A percentile compares a stretch with the other conserved stretches of the same genome.
These are phyloP conservation scores for Dendrolimus pini DNA, from an alignment of 2,888 invertebrate species.

Conservation along the genomic window DNA sequence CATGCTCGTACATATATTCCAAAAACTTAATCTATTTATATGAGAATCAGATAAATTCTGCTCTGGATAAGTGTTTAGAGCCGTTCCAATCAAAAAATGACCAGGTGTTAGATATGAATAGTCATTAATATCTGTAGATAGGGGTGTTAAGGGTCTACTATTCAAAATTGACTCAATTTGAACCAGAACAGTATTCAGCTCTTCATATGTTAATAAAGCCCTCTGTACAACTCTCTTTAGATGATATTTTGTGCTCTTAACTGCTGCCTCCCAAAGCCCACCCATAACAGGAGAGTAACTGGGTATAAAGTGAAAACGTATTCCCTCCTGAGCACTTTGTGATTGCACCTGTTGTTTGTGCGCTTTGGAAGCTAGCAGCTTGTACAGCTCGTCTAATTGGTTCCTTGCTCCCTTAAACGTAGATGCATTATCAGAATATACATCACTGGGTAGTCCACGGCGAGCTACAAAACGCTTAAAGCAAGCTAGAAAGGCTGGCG, in stretches of 20 bases:
- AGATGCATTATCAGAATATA: constrained; percentile 8
- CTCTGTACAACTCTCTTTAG: neutral
- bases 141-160: constrained; percentile 6
- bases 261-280: constrained; percentile 4
- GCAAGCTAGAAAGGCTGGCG: constrained; percentile 13
- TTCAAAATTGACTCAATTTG: constrained; percentile 8
- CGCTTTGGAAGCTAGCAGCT: constrained; percentile 4
- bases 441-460: constrained; percentile 5
- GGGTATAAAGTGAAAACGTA: too few relatives aligned
- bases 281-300: neutral
- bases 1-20: too few relatives aligned
- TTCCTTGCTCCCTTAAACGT: constrained; percentile 6
- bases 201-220: constrained; percentile 4
- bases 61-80: neutral
- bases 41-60: neutral
- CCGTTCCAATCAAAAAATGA: constrained; percentile 9
- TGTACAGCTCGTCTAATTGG: constrained; percentile 3
- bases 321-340: too few relatives aligned
- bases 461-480: constrained; percentile 12
- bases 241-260: neutral
- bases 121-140: constrained; percentile 7
- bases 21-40: too few relatives aligned
- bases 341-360: neutral
- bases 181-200: constrained; percentile 5
- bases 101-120: constrained; percentile 5